Evolutionary conservation across 2,113 vertebrate genomes (phyloP), one percentile per base, ranked within the genome.

Genomic region (Emydura subglobosa): DNA sequence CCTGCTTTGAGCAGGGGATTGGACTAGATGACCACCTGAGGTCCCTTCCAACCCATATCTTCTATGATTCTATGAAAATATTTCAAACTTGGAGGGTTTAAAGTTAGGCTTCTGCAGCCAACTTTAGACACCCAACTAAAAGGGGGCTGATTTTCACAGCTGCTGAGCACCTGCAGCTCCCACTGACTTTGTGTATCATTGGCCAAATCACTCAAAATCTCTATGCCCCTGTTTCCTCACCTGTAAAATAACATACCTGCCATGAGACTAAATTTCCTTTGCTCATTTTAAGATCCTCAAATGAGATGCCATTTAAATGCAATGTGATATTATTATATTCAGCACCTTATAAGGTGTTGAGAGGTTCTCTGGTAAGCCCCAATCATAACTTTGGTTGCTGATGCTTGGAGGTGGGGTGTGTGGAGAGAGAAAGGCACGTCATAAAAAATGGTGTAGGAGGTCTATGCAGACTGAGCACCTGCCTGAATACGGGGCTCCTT

Each of bases 121-220:
- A 80, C 19, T 87, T 94, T 83, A 89, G 86, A 39, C 12, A 31
- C 57, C 50, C 50, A 80, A 25, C 34, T 29, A 57, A 93, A 96
- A 87, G 2, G 5, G 53, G 27, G 83, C 89, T 9, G 72, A 87
- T 96, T 93, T 94, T 93, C 87, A 87, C 55, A 44, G 82, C 76
- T 79, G 76, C n/a, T 44, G 21, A 76, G 6, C 42, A 44, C 22
- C 39, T 13, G 11, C 5, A 12, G 39, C 24, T 25, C n/a, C 72
- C 39, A 76, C 10, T 9, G 21, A 24, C 42, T 44, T 25, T 49
- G 24, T 21, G 34, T 3, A 42, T 16, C 65, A 51, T 16, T 12
- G 14, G 19, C 16, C 10, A 51, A 79, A n/a, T 31, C 1, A 2
- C 7, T 21, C 10, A 7, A n/a, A 50, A 27, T 11, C 22, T 4